phyloP scores from a whole-genome alignment of 2,113 vertebrate species.

The Oryzias woworae region DNA sequence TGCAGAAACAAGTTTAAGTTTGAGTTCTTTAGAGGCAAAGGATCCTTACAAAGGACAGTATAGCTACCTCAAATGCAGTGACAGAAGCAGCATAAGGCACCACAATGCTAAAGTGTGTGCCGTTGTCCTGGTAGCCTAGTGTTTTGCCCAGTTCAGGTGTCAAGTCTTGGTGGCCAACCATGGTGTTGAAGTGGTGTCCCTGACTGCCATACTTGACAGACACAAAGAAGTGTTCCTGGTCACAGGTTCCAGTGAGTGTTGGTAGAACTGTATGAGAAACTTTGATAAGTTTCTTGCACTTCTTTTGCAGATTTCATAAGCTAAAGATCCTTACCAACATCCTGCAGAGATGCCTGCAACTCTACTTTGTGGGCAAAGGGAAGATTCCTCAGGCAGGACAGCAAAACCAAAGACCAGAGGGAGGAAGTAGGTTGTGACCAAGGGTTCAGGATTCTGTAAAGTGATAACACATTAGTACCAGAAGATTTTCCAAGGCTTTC shows the following conservation, averaged over 20 bases:
- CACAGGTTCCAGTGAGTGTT: conserved; percentile 64
- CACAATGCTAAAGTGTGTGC: conserved; percentile 57
- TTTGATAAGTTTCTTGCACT: no score
- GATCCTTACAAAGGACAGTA: not conserved
- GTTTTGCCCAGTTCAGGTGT: conserved; percentile 19
- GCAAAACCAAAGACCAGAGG: conserved; percentile 65
- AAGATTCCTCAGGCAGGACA: conserved; percentile 61
- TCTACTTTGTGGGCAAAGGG: conserved; percentile 54
- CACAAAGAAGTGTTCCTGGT: conserved; percentile 61
- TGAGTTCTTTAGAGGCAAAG: not conserved
- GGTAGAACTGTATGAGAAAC: conserved; percentile 53
- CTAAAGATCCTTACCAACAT: conserved; percentile 66
- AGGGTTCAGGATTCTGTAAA: conserved; percentile 52
- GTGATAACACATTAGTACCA: not conserved
- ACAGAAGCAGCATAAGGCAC: conserved; percentile 55
- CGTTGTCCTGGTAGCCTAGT: conserved; percentile 48
- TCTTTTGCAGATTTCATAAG: no score
- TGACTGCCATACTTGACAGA: conserved; percentile 56
- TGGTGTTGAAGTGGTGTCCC: conserved; percentile 44
- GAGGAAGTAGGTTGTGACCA: conserved; percentile 57
- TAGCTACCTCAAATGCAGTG: conserved; percentile 52
- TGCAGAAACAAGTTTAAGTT: not conserved
- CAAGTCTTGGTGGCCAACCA: conserved; percentile 47
- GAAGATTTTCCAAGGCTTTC: no score
- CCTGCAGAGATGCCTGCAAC: conserved; percentile 45